These are phyloP conservation scores for Burhinus bistriatus DNA, from an alignment of 2,113 vertebrate species.

Conservation along the genomic window DNA sequence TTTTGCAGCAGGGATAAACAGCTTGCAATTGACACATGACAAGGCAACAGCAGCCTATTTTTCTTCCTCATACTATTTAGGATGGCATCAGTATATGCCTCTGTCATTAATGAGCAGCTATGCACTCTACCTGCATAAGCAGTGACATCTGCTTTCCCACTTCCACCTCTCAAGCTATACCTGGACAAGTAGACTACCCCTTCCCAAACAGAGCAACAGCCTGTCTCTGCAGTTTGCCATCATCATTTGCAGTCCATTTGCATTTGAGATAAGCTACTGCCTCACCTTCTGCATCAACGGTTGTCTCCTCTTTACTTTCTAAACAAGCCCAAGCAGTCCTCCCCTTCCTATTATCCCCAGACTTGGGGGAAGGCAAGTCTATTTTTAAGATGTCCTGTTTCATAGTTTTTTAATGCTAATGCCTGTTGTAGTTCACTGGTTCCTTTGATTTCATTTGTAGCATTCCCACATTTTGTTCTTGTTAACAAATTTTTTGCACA, in stretches of 20 bases:
- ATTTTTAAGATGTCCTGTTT: background rate
- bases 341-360: background rate
- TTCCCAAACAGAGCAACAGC: background rate
- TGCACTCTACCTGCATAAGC: background rate
- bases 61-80: background rate
- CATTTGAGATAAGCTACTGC: background rate
- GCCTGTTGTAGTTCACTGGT: fast-evolving
- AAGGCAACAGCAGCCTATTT: background rate
- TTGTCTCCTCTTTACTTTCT: background rate
- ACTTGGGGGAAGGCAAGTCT: background rate
- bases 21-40: background rate
- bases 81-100: background rate
- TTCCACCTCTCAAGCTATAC: background rate
- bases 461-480: background rate
- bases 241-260: background rate
- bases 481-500: background rate
- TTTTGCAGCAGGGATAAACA: background rate
- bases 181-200: background rate
- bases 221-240: background rate
- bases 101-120: background rate
- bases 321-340: background rate
- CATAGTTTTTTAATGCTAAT: background rate
- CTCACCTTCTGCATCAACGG: background rate
- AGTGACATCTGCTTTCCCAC: background rate
- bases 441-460: background rate